phyloP scores from a whole-genome alignment of 2,797 vertebrate species.

The Oryzias dopingdopingensis region DNA sequence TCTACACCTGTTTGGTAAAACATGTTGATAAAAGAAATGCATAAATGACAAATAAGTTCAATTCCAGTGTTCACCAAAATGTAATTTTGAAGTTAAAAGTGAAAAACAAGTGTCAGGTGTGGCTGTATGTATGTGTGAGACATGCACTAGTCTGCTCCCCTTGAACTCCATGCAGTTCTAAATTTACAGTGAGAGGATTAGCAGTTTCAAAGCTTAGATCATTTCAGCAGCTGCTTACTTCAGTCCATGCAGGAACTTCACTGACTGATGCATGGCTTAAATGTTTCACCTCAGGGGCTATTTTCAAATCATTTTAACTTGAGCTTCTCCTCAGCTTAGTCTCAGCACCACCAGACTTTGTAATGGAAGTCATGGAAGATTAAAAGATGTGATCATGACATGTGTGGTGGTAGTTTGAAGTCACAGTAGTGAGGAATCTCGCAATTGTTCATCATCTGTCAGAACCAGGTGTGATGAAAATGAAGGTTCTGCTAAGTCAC shows the following conservation, averaged over 20 bases:
- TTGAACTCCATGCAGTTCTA: conserved; percentile 66
- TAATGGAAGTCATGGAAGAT: conserved; percentile 2
- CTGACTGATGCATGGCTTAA: background rate
- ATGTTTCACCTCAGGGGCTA: conserved; percentile 3
- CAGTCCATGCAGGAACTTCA: conserved; percentile 50
- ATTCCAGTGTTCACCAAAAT: too few relatives aligned
- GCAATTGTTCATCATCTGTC: too few relatives aligned
- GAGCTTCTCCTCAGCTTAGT: background rate
- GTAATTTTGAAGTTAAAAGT: too few relatives aligned
- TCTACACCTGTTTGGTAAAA: background rate
- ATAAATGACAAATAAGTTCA: too few relatives aligned
- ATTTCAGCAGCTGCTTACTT: conserved; percentile 73
- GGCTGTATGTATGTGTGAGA: too few relatives aligned
- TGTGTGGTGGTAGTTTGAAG: too few relatives aligned
- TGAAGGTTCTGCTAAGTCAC: too few relatives aligned
- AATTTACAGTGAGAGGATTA: conserved; percentile 78
- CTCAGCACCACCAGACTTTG: background rate
- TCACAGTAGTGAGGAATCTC: too few relatives aligned
- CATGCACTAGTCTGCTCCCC: conserved; percentile 38
- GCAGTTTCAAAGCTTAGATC: conserved; percentile 55
- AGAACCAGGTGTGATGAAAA: too few relatives aligned
- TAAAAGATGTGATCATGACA: too few relatives aligned
- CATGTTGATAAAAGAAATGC: too few relatives aligned
- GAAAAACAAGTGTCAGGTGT: too few relatives aligned
- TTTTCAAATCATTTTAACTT: background rate